Percentiles rank a stretch among this genome's conserved stretches.
Conservation (phyloP, 2,888 invertebrate genomes). For the Carabus problematicus region DNA sequence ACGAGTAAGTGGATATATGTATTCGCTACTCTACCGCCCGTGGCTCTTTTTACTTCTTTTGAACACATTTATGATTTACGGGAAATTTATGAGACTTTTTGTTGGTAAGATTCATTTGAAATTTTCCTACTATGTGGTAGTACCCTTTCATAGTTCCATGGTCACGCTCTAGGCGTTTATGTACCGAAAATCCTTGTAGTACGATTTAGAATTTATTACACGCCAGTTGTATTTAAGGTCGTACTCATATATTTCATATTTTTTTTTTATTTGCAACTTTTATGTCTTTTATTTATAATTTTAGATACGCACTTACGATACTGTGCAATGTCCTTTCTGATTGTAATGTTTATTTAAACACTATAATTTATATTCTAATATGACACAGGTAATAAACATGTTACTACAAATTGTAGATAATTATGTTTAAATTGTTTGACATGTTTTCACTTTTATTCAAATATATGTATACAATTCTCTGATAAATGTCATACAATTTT, state of each 20-base stretch:
- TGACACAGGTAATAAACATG: no score
- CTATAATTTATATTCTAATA: no score
- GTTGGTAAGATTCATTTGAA: constrained; percentile 12
- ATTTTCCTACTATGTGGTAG: constrained; percentile 4
- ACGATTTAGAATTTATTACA: constrained; percentile 12
- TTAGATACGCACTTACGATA: no score
- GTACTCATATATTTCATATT: background rate
- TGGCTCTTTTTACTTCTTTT: constrained; percentile 26
- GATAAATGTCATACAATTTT: no score
- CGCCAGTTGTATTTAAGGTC: constrained; percentile 17
- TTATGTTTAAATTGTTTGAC: no score
- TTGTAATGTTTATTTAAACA: no score
- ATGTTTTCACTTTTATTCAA: no score
- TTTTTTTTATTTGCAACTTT: no score
- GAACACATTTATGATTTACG: constrained; percentile 21
- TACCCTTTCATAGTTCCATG: constrained; percentile 32
- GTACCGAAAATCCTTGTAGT: constrained; percentile 7
- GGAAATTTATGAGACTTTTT: constrained; percentile 27
- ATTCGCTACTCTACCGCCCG: constrained; percentile 7
- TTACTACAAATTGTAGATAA: no score
- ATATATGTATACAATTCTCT: no score
- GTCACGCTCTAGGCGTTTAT: constrained; percentile 9
- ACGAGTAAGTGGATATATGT: constrained; percentile 12
- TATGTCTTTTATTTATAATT: no score
- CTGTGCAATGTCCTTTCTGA: no score